These are phyloP conservation scores for Actias luna DNA, from an alignment of 2,888 invertebrate genomes.

Conservation along the genomic window DNA sequence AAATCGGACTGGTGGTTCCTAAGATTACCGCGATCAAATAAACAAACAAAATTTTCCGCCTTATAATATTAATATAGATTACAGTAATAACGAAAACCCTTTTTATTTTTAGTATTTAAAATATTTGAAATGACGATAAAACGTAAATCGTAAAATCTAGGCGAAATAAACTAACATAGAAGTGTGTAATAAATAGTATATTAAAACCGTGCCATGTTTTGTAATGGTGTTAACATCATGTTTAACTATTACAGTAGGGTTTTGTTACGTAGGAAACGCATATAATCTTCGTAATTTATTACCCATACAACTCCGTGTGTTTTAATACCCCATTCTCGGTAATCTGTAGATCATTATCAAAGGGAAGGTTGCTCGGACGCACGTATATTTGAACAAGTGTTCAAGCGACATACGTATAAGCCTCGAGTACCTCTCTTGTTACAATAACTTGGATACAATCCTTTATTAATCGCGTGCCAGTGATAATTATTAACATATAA, in stretches of 20 bases:
- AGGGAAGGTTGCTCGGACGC: slow-evolving; percentile 35
- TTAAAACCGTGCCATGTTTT: no score
- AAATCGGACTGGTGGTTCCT: no score
- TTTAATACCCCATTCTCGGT: slow-evolving; percentile 12
- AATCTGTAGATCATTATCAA: slow-evolving; percentile 11
- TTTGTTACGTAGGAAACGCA: neutral
- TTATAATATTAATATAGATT: no score
- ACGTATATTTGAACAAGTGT: slow-evolving; percentile 53
- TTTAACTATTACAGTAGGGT: neutral
- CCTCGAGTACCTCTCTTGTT: neutral
- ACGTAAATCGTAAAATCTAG: no score
- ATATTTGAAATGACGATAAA: no score
- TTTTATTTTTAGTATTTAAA: no score
- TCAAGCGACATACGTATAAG: slow-evolving; percentile 7
- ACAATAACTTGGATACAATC: neutral
- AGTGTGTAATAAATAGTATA: no score
- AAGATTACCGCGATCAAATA: no score
- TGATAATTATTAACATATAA: neutral
- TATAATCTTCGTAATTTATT: slow-evolving; percentile 10
- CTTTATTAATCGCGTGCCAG: neutral
- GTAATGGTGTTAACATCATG: no score
- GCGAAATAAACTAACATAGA: no score
- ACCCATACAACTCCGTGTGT: neutral
- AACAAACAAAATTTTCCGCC: no score
- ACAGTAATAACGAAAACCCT: no score